Base-by-base conservation (phyloP, 2,113 vertebrate species). In the Glareola pratincola region DNA sequence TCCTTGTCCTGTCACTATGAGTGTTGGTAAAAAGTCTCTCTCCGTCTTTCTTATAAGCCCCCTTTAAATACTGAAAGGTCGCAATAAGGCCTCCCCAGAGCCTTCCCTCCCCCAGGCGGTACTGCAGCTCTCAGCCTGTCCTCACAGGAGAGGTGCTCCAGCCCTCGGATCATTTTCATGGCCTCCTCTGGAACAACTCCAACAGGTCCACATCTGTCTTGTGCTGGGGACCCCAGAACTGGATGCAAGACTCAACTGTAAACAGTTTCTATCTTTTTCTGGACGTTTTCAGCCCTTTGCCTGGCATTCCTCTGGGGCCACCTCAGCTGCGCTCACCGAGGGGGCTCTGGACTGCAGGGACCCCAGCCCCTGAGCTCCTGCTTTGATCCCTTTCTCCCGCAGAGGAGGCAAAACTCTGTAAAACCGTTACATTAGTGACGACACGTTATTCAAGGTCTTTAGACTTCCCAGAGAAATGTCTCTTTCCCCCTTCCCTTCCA, bases 341-440 rank as follows among this genome's bases (percentile, higher is more conserved):
- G 20, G 34, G 53, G 22, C 62, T 41, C 11, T 3, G 19, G 19
- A 1, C 24, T 1, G 23, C 56, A 15, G 37, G 30, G 24, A 17
- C 47, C 5, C 10, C 21, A 21, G 10, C 36, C 11, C 12, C 0
- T 0, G 9, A 15, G 8, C 23, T 48, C 56, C 43, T 3, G 16
- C 29, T 4, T 12, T 4, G 20, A 5, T 8, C 36, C 18, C n/a
- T 20, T 18, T 26, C 36, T 66, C 23, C 50, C 16, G 21, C 43
- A 39, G 27, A 18, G 36, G 10, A 12, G 21, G 39, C 30, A 62
- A 54, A 62, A 41, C 47, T 53, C 41, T 9, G 30, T 13, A 15
- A 20, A 76, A 13, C 10, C 0, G 1, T 9, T 27, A 34, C 57
- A 30, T 53, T 4, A 3, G 9, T 6, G 22, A 2, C 8, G 29